Evolutionary conservation across 2,113 vertebrate species (phyloP).

Genomic region (Ranitomeya imitator): DNA sequence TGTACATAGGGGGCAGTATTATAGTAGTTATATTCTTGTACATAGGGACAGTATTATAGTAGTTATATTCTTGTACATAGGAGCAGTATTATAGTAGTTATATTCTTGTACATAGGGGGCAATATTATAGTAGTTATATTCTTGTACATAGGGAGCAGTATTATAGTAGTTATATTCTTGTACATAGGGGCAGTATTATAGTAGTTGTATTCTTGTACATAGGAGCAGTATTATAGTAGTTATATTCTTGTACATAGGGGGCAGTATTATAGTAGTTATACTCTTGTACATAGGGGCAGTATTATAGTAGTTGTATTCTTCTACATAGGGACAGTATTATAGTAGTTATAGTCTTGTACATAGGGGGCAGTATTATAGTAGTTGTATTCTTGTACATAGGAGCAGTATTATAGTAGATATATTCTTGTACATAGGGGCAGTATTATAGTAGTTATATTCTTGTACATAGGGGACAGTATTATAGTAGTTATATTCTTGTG

Average conservation of each 20-base stretch:
- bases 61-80: background rate
- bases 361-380: background rate
- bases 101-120: background rate
- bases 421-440: slow-evolving; percentile 4
- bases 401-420: background rate
- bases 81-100: background rate
- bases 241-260: no score
- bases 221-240: no score
- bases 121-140: background rate
- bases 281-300: no score
- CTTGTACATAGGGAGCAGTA: background rate
- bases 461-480: background rate
- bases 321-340: no score
- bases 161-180: slow-evolving; percentile 6
- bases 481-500: no score
- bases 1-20: slow-evolving; percentile 3
- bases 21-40: slow-evolving; percentile 8
- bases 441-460: slow-evolving; percentile 17
- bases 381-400: slow-evolving; percentile 6
- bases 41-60: background rate
- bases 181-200: no score
- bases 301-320: no score
- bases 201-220: no score
- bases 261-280: no score
- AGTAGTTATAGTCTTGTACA: background rate